These are phyloP conservation scores for Procapra przewalskii DNA, from an alignment of 2,113 vertebrate species.

Conservation along the genomic window DNA sequence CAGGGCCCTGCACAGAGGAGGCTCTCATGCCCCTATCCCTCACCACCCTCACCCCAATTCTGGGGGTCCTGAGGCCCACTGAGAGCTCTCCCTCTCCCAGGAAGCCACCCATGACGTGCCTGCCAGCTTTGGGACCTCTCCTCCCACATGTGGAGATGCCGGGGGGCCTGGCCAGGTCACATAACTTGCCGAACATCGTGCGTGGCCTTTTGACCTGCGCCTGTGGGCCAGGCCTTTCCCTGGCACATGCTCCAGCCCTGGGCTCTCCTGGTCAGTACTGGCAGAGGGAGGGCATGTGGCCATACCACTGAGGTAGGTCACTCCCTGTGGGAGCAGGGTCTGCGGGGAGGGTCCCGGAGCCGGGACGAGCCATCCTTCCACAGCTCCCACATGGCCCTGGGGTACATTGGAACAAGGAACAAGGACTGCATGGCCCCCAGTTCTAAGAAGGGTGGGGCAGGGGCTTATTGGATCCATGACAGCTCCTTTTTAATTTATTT, in stretches of 20 bases:
- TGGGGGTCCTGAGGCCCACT: neutral
- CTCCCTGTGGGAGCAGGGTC: neutral
- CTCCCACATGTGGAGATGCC: neutral
- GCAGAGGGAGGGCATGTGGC: neutral
- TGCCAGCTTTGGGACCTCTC: neutral
- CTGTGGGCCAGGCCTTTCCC: neutral
- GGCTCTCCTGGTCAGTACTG: neutral
- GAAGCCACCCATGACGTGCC: neutral
- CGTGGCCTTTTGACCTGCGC: neutral
- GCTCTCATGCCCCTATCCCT: neutral
- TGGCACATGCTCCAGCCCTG: neutral
- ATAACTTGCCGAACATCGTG: neutral
- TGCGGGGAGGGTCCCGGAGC: neutral
- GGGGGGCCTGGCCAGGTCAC: neutral
- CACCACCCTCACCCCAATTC: neutral
- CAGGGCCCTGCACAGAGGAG: neutral
- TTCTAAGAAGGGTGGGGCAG: neutral
- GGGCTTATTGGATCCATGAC: neutral
- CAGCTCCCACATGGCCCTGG: neutral
- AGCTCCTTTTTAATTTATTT: neutral
- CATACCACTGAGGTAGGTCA: neutral
- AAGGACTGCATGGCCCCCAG: neutral
- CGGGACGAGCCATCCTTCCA: neutral
- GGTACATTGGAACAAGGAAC: fast-evolving
- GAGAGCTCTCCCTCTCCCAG: neutral